phyloP scores from a whole-genome alignment of 2,888 invertebrate genomes.

The Pinctada fucata region DNA sequence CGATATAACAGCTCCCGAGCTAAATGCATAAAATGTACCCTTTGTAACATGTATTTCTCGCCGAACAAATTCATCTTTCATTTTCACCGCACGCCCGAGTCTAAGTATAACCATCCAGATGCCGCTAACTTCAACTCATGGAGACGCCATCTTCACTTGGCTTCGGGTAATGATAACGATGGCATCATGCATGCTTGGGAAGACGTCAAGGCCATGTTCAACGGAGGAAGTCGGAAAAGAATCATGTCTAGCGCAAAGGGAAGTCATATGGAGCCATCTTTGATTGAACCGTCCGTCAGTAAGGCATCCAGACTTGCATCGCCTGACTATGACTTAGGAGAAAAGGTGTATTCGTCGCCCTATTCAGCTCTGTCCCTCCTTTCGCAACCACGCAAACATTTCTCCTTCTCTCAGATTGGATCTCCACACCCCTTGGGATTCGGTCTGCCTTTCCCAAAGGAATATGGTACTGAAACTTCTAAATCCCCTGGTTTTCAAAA shows the following conservation, averaged over 20 bases:
- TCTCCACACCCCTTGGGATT: constrained; percentile 51
- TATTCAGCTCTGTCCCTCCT: constrained; percentile 57
- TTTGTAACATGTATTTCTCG: constrained; percentile 96
- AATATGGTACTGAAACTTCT: constrained; percentile 39
- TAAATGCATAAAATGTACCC: constrained; percentile 96
- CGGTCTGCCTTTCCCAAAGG: constrained; percentile 50
- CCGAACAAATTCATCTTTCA: constrained; percentile 99
- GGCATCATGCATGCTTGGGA: constrained; percentile 88
- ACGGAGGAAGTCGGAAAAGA: constrained; percentile 94
- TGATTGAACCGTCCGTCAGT: constrained; percentile 20
- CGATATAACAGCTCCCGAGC: constrained; percentile 85
- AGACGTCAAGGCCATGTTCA: constrained; percentile 99
- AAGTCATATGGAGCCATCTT: background rate
- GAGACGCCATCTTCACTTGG: constrained; percentile 94
- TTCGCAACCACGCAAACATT: constrained; percentile 53
- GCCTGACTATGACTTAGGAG: constrained; percentile 44
- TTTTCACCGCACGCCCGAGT: constrained; percentile 84
- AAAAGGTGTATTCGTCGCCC: constrained; percentile 46
- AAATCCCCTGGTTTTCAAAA: constrained; percentile 32
- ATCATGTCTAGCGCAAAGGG: constrained; percentile 49
- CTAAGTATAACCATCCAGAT: constrained; percentile 92
- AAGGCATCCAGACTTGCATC: constrained; percentile 47
- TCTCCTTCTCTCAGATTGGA: constrained; percentile 50
- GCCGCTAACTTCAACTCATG: constrained; percentile 99
- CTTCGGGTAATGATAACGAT: constrained; percentile 79